Base-by-base conservation (phyloP, 2,888 invertebrate species). In the Diachrysia chrysitis region DNA sequence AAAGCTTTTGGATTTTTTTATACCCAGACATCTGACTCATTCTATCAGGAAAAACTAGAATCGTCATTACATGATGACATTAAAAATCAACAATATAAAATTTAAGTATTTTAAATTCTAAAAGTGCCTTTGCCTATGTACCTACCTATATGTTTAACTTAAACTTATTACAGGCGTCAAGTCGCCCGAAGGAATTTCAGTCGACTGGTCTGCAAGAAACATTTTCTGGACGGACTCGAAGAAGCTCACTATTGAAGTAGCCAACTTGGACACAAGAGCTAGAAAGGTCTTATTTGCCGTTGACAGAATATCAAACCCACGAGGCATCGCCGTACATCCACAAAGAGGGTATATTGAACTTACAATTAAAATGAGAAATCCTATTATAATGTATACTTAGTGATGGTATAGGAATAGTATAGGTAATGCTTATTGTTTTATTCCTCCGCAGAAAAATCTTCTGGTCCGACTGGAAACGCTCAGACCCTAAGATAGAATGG, bases 401-500 rank as follows among this genome's bases (percentile, higher is more conserved):
- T n/a, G 1, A n/a, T 16, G 16, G 14, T 37, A 16, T 7, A 7
- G 5, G 25, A 3, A 25, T 25, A 5, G 25, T n/a, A n/a, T 42
- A 32, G 10, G 9, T n/a, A 4, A 42, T n/a, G 42, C 6, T 42
- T 42, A 6, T 10, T 32, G 3, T 37, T 16, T 42, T 1, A 16
- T 16, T n/a, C 14, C 42, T 42, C 91, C 93, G 7, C 89, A 99
- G 99, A 48, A 98, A 99, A 95, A 96, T 99, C 73, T 99, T 98
- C 92, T 99, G 99, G 99, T 98, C 98, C 0, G 99, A 99, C 91
- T 99, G 99, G 99, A 97, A 99, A 91, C 96, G 99, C 25, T 95
- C 95, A 7, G 95, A 96, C 54, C 99, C 99, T 0, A 99, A 98
- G 95, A 98, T 99, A 78, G 99, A 99, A 92, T 97, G 97, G 96